Evolutionary conservation across 2,888 invertebrate species (phyloP), one percentile per base, ranked within the genome.

Genomic region (Erynnis tages): DNA sequence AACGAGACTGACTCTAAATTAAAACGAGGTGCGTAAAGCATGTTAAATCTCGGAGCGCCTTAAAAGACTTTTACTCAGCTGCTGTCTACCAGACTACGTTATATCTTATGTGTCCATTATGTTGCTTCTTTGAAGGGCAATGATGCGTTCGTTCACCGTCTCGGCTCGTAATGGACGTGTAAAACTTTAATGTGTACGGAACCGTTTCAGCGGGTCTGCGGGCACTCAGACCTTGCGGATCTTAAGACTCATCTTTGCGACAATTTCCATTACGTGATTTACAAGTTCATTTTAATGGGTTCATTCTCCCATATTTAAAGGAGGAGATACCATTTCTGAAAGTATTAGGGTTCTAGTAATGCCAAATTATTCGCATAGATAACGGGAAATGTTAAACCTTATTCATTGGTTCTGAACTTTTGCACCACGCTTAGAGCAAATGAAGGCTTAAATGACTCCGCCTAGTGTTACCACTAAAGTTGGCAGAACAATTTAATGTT

Each of bases 151-250:
- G 57, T 76, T 73, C 73, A 71, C 70, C 67, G 75, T 62, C 71
- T 65, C 63, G 64, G 54, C 65, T 40, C 49, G 65, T 73, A 79
- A 79, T 76, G 69, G 70, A 66, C 62, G 64, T 70, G 68, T 77
- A 69, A 77, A 76, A 77, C 64, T 74, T 79, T 76, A 74, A 78
- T 72, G 71, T 55, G 60, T 45, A 55, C 56, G 62, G 59, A 62
- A 62, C 63, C 56, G 38, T 21, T 29, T 62, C 55, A 34, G 7
- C 35, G 38, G 21, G 17, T 13, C 11, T 29, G 14, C 3, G 40
- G 41, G 6, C 34, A 50, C 43, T 35, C 23, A 21, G 11, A 19
- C 34, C n/a, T 29, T 6, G 27, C 8, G 16, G 13, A 13, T 44
- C 44, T 29, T 37, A 21, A 27, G 19, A 50, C 11, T 37, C 35